Evolutionary conservation across 2,797 vertebrate species (phyloP).

Genomic region (Sternotherus odoratus): DNA sequence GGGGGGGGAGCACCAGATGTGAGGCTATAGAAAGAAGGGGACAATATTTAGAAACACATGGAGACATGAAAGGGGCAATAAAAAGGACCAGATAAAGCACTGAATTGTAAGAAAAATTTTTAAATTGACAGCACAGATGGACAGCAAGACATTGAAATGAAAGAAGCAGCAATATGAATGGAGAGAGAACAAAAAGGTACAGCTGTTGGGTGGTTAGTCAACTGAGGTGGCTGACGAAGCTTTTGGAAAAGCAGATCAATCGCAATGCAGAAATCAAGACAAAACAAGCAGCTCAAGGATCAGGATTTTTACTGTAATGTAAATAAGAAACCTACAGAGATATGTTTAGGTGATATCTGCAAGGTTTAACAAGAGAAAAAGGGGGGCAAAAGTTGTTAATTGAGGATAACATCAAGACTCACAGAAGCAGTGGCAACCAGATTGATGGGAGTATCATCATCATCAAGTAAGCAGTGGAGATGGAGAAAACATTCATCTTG

Average conservation of each 20-base stretch:
- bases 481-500: neutral
- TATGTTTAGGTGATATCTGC: neutral
- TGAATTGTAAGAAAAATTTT: slow-evolving; percentile 6
- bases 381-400: neutral
- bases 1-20: neutral
- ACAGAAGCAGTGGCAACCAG: neutral
- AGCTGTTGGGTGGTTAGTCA: neutral
- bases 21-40: neutral
- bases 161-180: slow-evolving; percentile 22
- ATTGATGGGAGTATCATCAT: neutral
- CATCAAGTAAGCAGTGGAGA: neutral
- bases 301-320: slow-evolving; percentile 4
- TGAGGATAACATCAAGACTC: slow-evolving; percentile 11
- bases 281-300: slow-evolving; percentile 48
- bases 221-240: slow-evolving; percentile 1
- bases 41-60: slow-evolving; percentile 16
- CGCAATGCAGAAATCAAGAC: slow-evolving; percentile 63
- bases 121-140: neutral
- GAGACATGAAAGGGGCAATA: neutral
- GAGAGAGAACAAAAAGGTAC: slow-evolving; percentile 45
- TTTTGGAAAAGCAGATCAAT: slow-evolving; percentile 45
- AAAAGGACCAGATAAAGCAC: neutral
- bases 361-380: neutral
- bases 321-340: neutral
- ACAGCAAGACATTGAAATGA: neutral